Conservation (phyloP, 2,888 invertebrate species). For the Euclidia mi region DNA sequence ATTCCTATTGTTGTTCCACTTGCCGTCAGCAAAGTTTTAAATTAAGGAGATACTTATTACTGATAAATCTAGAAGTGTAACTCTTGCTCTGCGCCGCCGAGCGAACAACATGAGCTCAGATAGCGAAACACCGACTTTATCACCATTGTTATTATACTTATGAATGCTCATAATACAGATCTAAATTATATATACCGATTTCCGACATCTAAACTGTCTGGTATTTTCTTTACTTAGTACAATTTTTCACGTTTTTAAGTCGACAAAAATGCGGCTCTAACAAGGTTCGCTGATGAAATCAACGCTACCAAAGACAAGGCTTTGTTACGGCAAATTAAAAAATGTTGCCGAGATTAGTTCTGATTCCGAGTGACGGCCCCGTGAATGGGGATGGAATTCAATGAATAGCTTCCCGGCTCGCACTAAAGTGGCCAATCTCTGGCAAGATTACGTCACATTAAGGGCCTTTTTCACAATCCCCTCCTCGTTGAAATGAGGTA, state of each 20-base stretch:
- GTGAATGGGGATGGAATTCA: too few species aligned
- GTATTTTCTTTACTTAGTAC: too few species aligned
- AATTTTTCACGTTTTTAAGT: not conserved
- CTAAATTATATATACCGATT: too few species aligned
- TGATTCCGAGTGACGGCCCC: constrained; percentile 64
- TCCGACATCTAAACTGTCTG: too few species aligned
- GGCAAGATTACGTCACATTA: too few species aligned
- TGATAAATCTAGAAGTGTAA: constrained; percentile 46
- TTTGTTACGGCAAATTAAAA: constrained; percentile 61
- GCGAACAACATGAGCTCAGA: too few species aligned
- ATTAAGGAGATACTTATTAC: constrained; percentile 48
- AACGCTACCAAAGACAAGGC: constrained; percentile 35
- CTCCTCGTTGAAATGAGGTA: constrained; percentile 49
- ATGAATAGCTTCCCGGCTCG: too few species aligned
- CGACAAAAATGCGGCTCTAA: constrained; percentile 4
- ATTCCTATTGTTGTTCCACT: constrained; percentile 42
- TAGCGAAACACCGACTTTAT: too few species aligned
- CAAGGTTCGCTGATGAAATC: constrained; percentile 21
- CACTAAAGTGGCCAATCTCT: too few species aligned
- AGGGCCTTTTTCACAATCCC: too few species aligned
- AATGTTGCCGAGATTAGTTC: constrained; percentile 66
- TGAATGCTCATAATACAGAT: too few species aligned
- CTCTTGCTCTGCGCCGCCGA: constrained; percentile 23
- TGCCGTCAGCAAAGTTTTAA: constrained; percentile 43
- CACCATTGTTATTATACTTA: constrained; percentile 32